These are phyloP conservation scores for Lordiphosa clarofinis DNA, from an alignment of 1,140 invertebrate species.

Conservation along the genomic window DNA sequence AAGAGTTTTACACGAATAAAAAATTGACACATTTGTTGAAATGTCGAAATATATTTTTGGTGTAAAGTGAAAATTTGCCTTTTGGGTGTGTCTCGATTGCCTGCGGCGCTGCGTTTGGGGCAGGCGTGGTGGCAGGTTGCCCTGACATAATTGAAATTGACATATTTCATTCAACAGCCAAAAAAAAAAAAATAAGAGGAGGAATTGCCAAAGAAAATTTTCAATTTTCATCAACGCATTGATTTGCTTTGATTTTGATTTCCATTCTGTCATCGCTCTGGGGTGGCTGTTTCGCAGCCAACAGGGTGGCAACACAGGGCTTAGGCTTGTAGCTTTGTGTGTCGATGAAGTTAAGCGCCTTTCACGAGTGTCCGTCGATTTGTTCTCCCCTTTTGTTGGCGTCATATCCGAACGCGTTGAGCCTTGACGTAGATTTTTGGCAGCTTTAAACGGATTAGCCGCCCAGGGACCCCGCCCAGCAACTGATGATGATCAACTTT, in stretches of 20 bases:
- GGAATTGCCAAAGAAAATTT: conserved; percentile 72
- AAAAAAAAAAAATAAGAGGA: conserved; percentile 5
- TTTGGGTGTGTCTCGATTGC: conserved; percentile 35
- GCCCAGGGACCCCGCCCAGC: conserved; percentile 18
- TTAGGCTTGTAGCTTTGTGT: conserved; percentile 57
- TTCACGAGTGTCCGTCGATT: conserved; percentile 35
- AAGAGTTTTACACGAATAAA: too few species aligned
- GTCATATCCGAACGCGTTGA: conserved; percentile 36
- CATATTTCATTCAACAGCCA: conserved; percentile 57
- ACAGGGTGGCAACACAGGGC: conserved; percentile 14
- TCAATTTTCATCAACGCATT: conserved; percentile 70
- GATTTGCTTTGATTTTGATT: conserved; percentile 73
- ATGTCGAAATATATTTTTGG: conserved; percentile 40
- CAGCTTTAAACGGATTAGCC: conserved; percentile 70
- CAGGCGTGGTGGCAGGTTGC: conserved; percentile 1
- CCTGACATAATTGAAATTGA: conserved; percentile 67
- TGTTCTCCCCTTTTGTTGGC: conserved; percentile 1
- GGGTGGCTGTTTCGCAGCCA: conserved; percentile 60
- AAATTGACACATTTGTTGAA: conserved; percentile 68
- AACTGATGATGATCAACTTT: conserved; percentile 4
- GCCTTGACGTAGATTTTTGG: conserved; percentile 63
- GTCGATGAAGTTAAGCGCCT: conserved; percentile 44
- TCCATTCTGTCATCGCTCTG: conserved; percentile 43
- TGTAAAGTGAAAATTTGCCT: conserved; percentile 13
- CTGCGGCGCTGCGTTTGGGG: conserved; percentile 28